phyloP scores from a whole-genome alignment of 1,140 invertebrate genomes.

The Littorina saxatilis region DNA sequence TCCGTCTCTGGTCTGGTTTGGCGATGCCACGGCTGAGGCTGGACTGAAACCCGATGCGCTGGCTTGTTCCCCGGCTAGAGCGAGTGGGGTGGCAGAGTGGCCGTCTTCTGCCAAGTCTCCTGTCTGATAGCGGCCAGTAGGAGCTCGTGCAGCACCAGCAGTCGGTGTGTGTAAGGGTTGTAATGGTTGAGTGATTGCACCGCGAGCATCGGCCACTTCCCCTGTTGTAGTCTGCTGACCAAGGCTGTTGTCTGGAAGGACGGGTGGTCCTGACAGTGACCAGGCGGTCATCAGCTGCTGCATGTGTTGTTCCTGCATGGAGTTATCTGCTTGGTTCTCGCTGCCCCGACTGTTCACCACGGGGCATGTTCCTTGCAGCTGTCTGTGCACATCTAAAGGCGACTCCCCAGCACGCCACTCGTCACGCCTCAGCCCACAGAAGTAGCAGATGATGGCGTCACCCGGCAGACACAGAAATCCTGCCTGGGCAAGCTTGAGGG shows the following conservation, averaged over 20 bases:
- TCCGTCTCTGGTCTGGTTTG: too few species aligned
- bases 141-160: background rate
- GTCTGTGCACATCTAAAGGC: constrained; percentile 43
- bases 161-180: background rate
- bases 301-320: background rate
- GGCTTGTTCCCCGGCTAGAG: too few species aligned
- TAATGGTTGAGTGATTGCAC: background rate
- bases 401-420: constrained; percentile 46
- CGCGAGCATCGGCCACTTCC: too few species aligned
- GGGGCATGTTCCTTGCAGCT: constrained; percentile 43
- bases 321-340: constrained; percentile 38
- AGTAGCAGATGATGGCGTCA: constrained; percentile 48
- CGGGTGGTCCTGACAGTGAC: background rate
- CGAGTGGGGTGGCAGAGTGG: background rate
- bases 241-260: background rate
- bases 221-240: background rate
- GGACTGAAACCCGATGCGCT: too few species aligned
- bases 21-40: too few species aligned
- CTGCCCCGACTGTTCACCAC: constrained; percentile 37
- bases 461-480: constrained; percentile 50
- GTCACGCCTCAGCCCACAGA: constrained; percentile 45
- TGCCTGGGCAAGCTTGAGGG: constrained; percentile 86
- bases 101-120: too few species aligned
- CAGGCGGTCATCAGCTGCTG: background rate
- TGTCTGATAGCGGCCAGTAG: too few species aligned